Evolutionary conservation across 2,113 vertebrate genomes (phyloP), one percentile per base, ranked within the genome.

Genomic region (Macquaria australasica): DNA sequence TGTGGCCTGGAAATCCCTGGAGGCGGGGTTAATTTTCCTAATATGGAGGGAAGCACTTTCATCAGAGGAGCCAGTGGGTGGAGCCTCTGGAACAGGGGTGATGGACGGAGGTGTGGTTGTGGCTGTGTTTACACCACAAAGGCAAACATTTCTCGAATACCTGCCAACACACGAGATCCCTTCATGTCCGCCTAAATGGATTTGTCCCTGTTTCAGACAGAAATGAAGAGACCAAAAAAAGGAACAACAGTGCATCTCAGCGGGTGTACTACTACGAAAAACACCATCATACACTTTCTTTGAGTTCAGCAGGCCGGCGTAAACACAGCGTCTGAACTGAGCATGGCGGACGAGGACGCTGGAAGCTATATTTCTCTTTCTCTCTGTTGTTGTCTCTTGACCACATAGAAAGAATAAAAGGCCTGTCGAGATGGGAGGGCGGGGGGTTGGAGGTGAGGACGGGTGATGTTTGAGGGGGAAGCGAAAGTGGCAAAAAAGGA

Each of bases 31-130:
- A 4, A 41, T 70, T 87, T 86, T 87, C 82, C 84, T 84, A 91
- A 88, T 85, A 94, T 95, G 93, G 95, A 95, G 92, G 95, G 96
- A 96, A 96, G 95, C 95, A 96, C 96, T 94, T 94, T 95, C 84
- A 91, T 89, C 94, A 93, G 92, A 95, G 93, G 88, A 88, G 41
- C 91, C 92, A 88, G 92, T 92, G 91, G 85, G 90, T 8, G 92
- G 93, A 76, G 87, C 90, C 92, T 94, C 94, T 91, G 91, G 82
- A 50, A 45, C 87, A 41, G 91, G 83, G 78, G 43, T 81, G 78
- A 83, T 84, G 87, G 63, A 78, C 8, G 41, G 56, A 83, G 62
- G 68, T 25, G 45, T 77, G 79, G 55, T 72, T 34, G 73, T 39
- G 28, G 82, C 64, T 60, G 84, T 1, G 60, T 88, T 87, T n/a